Evolutionary conservation across 2,888 invertebrate genomes (phyloP).

Genomic region (Chrysodeixis includens): DNA sequence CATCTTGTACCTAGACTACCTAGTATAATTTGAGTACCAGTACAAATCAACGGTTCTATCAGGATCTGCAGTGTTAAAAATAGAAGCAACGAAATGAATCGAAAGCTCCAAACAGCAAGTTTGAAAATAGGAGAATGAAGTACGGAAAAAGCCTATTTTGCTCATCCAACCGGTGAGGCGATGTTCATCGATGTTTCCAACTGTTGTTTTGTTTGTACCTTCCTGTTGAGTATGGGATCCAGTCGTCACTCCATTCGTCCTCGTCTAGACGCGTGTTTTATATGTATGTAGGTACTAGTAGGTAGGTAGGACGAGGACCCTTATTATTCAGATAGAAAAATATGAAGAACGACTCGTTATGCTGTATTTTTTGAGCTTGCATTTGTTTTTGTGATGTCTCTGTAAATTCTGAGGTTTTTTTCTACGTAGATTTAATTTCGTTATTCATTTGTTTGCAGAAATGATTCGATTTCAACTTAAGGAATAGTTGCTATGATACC

Average conservation of each 20-base stretch:
- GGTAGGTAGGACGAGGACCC: neutral
- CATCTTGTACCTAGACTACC: neutral
- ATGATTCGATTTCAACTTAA: neutral
- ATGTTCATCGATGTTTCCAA: slow-evolving; percentile 55
- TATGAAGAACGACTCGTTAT: neutral
- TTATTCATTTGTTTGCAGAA: neutral
- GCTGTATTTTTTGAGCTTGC: neutral
- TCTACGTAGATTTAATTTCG: neutral
- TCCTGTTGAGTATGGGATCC: slow-evolving; percentile 40
- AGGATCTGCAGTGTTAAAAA: slow-evolving; percentile 9
- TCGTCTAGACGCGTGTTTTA: slow-evolving; percentile 15
- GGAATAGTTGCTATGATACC: no score
- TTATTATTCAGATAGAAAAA: slow-evolving; percentile 2
- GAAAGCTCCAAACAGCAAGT: slow-evolving; percentile 39
- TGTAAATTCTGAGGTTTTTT: neutral
- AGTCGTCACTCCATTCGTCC: slow-evolving; percentile 40
- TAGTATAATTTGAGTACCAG: neutral
- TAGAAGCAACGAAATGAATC: slow-evolving; percentile 26
- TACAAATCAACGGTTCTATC: neutral
- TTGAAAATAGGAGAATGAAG: slow-evolving; percentile 40
- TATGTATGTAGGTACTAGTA: no score
- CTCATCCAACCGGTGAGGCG: slow-evolving; percentile 44
- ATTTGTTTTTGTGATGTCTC: neutral
- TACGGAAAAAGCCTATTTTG: slow-evolving; percentile 52
- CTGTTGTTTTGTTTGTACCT: slow-evolving; percentile 46